Conservation (phyloP, 2,113 vertebrate species). For the Grus americana region DNA sequence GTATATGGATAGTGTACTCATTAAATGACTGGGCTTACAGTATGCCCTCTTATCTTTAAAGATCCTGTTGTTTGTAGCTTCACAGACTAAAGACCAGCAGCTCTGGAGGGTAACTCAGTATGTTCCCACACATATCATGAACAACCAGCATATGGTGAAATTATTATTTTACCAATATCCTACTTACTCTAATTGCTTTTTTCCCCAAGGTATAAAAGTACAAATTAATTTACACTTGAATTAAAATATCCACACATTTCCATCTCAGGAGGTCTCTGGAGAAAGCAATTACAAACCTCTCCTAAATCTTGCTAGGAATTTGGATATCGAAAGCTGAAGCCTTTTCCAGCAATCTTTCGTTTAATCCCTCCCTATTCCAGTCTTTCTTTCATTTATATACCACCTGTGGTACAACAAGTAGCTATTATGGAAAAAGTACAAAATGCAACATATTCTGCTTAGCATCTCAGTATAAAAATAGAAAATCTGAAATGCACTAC, state of each 20-base stretch:
- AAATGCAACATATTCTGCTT: not conserved
- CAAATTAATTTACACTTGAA: not conserved
- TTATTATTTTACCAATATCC: not conserved
- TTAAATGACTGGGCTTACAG: not conserved
- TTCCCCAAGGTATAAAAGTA: not conserved
- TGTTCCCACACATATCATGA: not conserved
- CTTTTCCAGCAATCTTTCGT: not conserved
- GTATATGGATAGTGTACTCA: not conserved
- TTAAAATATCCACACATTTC: not conserved
- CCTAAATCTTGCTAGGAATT: not conserved
- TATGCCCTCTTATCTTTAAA: not conserved
- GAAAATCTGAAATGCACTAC: not conserved
- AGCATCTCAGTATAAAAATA: not conserved
- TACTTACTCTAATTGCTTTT: not conserved
- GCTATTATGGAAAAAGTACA: not conserved
- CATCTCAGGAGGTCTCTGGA: not conserved
- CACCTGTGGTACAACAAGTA: not conserved
- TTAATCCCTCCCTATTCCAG: not conserved
- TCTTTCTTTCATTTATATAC: not conserved
- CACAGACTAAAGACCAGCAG: not conserved
- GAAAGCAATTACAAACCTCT: not conserved
- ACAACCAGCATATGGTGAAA: not conserved
- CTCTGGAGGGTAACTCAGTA: not conserved
- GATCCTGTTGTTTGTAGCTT: not conserved
- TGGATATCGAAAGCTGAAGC: not conserved